These are phyloP conservation scores for Cataglyphis albicans DNA, from an alignment of 2,888 invertebrate species.

Conservation along the genomic window DNA sequence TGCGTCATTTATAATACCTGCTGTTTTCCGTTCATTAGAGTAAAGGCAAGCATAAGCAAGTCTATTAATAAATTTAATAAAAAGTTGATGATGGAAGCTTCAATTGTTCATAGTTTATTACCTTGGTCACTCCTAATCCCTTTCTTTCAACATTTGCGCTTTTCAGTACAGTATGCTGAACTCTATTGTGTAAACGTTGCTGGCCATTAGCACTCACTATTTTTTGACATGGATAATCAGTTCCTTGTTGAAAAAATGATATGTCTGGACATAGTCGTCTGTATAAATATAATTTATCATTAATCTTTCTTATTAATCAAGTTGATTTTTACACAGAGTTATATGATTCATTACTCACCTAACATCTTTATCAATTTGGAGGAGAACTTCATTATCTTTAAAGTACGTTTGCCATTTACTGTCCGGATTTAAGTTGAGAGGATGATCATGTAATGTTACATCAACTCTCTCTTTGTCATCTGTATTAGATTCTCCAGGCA, in stretches of 20 bases:
- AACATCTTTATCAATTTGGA: slow-evolving; percentile 99
- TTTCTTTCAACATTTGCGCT: slow-evolving; percentile 95
- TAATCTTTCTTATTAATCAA: background rate
- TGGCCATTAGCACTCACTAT: slow-evolving; percentile 93
- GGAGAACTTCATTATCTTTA: slow-evolving; percentile 98
- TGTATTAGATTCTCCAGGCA: slow-evolving; percentile 90
- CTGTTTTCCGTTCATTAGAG: slow-evolving; percentile 78
- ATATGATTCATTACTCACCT: slow-evolving; percentile 84
- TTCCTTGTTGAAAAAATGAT: slow-evolving; percentile 98
- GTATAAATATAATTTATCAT: slow-evolving; percentile 54
- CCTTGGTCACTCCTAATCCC: slow-evolving; percentile 96
- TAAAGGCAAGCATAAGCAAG: slow-evolving; percentile 56
- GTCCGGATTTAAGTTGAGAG: slow-evolving; percentile 97
- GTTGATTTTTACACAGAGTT: background rate
- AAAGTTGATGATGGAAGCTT: slow-evolving; percentile 9
- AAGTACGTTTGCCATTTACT: slow-evolving; percentile 98
- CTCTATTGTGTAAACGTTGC: slow-evolving; percentile 94
- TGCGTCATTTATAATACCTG: slow-evolving; percentile 76
- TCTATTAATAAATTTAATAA: slow-evolving; percentile 55
- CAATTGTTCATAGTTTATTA: slow-evolving; percentile 83
- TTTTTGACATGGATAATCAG: slow-evolving; percentile 94
- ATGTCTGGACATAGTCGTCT: slow-evolving; percentile 97
- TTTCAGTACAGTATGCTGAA: slow-evolving; percentile 94
- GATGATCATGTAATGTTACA: slow-evolving; percentile 92
- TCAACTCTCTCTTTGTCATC: slow-evolving; percentile 87